These are phyloP conservation scores for Decapterus maruadsi DNA, from an alignment of 2,797 vertebrate species.

Conservation along the genomic window DNA sequence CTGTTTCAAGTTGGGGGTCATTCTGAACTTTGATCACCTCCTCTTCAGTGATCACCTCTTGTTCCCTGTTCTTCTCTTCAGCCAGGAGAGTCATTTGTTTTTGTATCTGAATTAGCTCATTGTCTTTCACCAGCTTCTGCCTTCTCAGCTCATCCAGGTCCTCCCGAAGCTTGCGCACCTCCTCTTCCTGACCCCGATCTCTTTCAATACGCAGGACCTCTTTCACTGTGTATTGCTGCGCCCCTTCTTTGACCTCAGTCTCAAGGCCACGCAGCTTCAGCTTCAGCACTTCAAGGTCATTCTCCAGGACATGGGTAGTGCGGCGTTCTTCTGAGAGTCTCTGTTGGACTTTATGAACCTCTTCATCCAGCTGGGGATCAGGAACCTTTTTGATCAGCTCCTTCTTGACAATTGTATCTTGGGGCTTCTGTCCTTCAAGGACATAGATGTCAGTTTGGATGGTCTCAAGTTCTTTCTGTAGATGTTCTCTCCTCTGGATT, in stretches of 20 bases:
- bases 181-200: constrained; percentile 92
- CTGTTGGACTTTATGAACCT: constrained; percentile 90
- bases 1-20: constrained; percentile 92
- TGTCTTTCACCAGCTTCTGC: constrained; percentile 90
- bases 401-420: constrained; percentile 92
- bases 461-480: constrained; percentile 91
- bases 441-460: constrained; percentile 92
- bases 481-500: constrained; percentile 90
- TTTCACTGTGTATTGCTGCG: constrained; percentile 95
- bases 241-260: constrained; percentile 90
- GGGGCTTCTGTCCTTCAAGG: constrained; percentile 92
- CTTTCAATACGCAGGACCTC: constrained; percentile 96
- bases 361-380: constrained; percentile 94
- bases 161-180: constrained; percentile 90
- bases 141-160: constrained; percentile 92
- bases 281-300: constrained; percentile 90
- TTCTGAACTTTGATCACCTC: constrained; percentile 95
- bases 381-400: constrained; percentile 94
- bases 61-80: constrained; percentile 89
- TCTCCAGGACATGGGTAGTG: constrained; percentile 89
- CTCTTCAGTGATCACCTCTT: constrained; percentile 93
- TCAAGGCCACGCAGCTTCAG: constrained; percentile 88
- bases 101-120: constrained; percentile 88
- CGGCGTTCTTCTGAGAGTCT: constrained; percentile 92
- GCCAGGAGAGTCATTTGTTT: constrained; percentile 89